phyloP scores from a whole-genome alignment of 2,888 invertebrate genomes.

The Caenorhabditis sp. region DNA sequence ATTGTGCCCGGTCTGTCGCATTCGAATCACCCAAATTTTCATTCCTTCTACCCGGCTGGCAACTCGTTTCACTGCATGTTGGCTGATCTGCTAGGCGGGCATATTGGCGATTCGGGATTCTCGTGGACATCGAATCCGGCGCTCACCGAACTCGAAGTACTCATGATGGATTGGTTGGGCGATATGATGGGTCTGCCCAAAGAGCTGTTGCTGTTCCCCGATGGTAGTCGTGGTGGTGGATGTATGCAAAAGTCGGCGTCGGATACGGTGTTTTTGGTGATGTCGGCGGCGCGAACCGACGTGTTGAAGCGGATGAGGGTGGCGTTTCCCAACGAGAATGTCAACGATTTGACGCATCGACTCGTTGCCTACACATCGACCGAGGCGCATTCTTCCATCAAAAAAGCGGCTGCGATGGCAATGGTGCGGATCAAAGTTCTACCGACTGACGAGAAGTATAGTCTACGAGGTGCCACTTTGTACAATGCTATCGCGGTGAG shows the following conservation, averaged over 20 bases:
- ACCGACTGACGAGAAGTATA: slow-evolving; percentile 26
- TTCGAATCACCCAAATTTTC: slow-evolving; percentile 32
- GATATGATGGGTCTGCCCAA: slow-evolving; percentile 35
- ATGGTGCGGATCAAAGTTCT: slow-evolving; percentile 35
- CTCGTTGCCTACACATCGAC: slow-evolving; percentile 32
- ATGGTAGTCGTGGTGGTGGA: slow-evolving; percentile 36
- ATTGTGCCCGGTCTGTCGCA: slow-evolving; percentile 38
- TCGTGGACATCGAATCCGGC: slow-evolving; percentile 31
- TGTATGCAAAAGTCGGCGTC: slow-evolving; percentile 29
- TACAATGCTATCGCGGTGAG: slow-evolving; percentile 21
- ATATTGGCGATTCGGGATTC: slow-evolving; percentile 32
- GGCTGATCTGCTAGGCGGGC: slow-evolving; percentile 29
- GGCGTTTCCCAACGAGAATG: not conserved
- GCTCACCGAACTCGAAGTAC: slow-evolving; percentile 27
- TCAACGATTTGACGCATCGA: slow-evolving; percentile 15
- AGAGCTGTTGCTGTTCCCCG: slow-evolving; percentile 30
- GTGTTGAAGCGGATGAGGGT: slow-evolving; percentile 19
- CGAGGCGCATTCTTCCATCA: slow-evolving; percentile 31
- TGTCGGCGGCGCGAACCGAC: slow-evolving; percentile 28
- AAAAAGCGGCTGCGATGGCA: slow-evolving; percentile 23
- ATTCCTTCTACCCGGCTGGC: slow-evolving; percentile 31
- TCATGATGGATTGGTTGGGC: slow-evolving; percentile 41
- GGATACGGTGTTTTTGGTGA: slow-evolving; percentile 23
- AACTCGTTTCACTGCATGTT: slow-evolving; percentile 32
- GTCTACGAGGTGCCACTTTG: slow-evolving; percentile 27